Base-by-base conservation (phyloP, 2,113 vertebrate genomes). In the Pongo abelii region DNA sequence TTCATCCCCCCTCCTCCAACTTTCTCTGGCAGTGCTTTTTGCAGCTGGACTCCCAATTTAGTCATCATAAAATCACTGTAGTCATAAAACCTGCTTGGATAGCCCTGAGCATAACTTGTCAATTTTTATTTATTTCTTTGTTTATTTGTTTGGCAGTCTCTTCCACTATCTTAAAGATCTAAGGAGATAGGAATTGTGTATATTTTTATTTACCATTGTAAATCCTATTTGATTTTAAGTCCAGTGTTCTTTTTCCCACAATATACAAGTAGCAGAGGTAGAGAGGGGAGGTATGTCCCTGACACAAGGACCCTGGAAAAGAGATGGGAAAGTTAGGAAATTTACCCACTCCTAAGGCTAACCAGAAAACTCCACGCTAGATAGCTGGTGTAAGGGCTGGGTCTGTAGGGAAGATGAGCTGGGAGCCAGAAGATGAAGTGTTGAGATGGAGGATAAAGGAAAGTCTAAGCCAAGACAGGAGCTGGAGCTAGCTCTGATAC, bases 91-190 rank as follows among this genome's bases (percentile, higher is more conserved):
- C 13, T 55, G 55, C 70, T 48, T 79, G 7, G 8, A 20, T 23
- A 55, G 57, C 32, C 67, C 20, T 67, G 43, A 61, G 16, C 6
- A 20, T 69, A 77, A 48, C 48, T 5, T 74, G 67, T 48, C 77
- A 35, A 57, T 40, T 93, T 95, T 74, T 93, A 17, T 77, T 87
- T 38, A 93, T 96, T 90, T 84, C 32, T 52, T 25, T 88, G 40
- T 92, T 94, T 95, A 46, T 32, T 72, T 81, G 3, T 88, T 84
- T 57, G 52, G 7, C 83, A 78, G 27, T 70, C 35, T 96, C 40
- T 92, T 79, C 64, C 50, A 13, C 10, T 22, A 32, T 32, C 20
- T 85, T 93, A 35, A 89, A 93, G 32, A 94, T 61, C 64, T 61
- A 75, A 93, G 59, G 59, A 96, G 46, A 78, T 7, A 92, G 27